These are phyloP conservation scores for Synanceia verrucosa DNA, from an alignment of 2,797 vertebrate species.

Conservation along the genomic window DNA sequence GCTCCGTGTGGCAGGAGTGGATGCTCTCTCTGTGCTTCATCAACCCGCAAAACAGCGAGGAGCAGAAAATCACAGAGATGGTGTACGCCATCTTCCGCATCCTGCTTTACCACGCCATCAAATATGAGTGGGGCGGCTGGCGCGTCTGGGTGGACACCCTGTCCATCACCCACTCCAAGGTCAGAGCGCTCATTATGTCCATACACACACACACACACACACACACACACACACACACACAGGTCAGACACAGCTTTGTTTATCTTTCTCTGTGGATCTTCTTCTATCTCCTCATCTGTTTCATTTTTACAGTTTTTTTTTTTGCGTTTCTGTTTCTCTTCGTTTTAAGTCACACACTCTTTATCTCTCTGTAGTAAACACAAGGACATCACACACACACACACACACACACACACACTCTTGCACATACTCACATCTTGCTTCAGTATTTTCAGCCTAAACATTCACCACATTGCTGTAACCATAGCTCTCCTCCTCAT, in stretches of 20 bases:
- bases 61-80: constrained; percentile 99
- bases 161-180: constrained; percentile 99
- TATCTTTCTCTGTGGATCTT: constrained; percentile 39
- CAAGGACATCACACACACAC: neutral
- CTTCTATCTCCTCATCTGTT: constrained; percentile 33
- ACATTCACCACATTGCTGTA: constrained; percentile 34
- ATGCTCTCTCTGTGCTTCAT: constrained; percentile 98
- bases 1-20: constrained; percentile 99
- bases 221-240: constrained; percentile 23
- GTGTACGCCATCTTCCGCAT: constrained; percentile 98
- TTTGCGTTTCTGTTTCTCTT: constrained; percentile 16
- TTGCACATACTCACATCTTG: constrained; percentile 19
- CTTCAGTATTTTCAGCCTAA: constrained; percentile 41
- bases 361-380: constrained; percentile 21
- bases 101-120: constrained; percentile 97
- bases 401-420: neutral
- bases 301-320: constrained; percentile 6
- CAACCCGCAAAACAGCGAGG: constrained; percentile 91
- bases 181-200: constrained; percentile 76
- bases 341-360: constrained; percentile 25
- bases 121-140: constrained; percentile 99
- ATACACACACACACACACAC: neutral
- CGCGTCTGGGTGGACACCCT: constrained; percentile 98
- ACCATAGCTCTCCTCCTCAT: constrained; percentile 16
- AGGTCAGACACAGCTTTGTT: constrained; percentile 37